These are phyloP conservation scores for Anisognathus igniventris DNA, from an alignment of 2,797 vertebrate species.

Conservation along the genomic window DNA sequence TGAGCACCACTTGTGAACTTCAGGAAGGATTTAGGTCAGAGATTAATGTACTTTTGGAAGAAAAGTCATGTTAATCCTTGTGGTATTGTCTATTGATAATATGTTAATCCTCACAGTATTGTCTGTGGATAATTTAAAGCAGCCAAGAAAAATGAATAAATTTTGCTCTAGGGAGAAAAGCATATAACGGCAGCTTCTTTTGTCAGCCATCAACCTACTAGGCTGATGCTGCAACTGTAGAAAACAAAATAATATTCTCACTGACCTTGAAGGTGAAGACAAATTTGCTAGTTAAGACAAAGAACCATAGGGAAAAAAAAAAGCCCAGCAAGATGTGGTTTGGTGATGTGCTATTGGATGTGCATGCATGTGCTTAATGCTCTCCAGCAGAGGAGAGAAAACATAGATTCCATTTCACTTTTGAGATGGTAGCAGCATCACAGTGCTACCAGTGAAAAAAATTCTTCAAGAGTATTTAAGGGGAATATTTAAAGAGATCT, in stretches of 20 bases:
- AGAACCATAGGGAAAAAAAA: neutral
- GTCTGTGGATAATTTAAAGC: neutral
- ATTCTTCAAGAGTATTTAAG: neutral
- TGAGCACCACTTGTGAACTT: neutral
- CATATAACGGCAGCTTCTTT: neutral
- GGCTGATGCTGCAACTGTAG: neutral
- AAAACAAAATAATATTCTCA: neutral
- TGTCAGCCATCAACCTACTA: neutral
- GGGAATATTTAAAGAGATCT: neutral
- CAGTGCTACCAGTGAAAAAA: neutral
- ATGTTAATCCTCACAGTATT: neutral
- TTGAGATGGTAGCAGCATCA: neutral
- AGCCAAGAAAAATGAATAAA: neutral
- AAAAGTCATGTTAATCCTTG: neutral
- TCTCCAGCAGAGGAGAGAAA: neutral
- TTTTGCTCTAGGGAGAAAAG: neutral
- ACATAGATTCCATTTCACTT: neutral
- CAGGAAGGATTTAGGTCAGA: neutral
- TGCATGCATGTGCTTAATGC: neutral
- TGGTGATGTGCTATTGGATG: neutral
- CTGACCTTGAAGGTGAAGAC: neutral
- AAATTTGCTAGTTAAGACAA: neutral
- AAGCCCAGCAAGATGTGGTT: neutral
- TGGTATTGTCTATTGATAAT: neutral
- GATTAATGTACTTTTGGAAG: neutral